Conservation (phyloP, 2,797 vertebrate genomes). For the Epinephelus malabaricus region DNA sequence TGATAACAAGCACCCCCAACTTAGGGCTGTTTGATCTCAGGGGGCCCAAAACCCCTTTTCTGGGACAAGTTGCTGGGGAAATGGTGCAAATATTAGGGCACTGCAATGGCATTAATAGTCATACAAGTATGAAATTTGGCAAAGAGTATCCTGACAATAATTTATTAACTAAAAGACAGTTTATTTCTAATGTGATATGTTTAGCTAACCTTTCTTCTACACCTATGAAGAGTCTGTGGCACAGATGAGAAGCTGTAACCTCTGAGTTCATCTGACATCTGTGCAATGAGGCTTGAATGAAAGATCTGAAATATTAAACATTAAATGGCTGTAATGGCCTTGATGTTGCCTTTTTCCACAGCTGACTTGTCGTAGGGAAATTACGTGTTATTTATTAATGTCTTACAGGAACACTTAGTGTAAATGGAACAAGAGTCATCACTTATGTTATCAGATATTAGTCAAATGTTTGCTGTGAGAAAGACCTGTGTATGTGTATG, state of each 20-base stretch:
- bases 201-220: neutral
- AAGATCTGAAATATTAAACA: slow-evolving; percentile 10
- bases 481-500: neutral
- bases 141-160: too few species aligned
- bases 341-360: neutral
- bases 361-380: too few species aligned
- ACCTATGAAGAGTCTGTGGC: neutral
- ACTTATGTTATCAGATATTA: neutral
- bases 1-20: too few species aligned
- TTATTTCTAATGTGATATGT: neutral
- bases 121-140: too few species aligned
- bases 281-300: slow-evolving; percentile 2
- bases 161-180: neutral
- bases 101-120: too few species aligned
- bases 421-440: neutral
- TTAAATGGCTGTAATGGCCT: slow-evolving; percentile 2
- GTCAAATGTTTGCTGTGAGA: neutral
- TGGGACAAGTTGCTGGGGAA: too few species aligned
- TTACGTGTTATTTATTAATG: neutral
- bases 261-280: neutral
- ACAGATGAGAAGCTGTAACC: neutral
- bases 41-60: too few species aligned
- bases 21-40: too few species aligned
- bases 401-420: slow-evolving; percentile 5
- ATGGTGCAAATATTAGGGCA: too few species aligned